phyloP scores from a whole-genome alignment of 2,888 invertebrate genomes.

The Horisme vitalbata region DNA sequence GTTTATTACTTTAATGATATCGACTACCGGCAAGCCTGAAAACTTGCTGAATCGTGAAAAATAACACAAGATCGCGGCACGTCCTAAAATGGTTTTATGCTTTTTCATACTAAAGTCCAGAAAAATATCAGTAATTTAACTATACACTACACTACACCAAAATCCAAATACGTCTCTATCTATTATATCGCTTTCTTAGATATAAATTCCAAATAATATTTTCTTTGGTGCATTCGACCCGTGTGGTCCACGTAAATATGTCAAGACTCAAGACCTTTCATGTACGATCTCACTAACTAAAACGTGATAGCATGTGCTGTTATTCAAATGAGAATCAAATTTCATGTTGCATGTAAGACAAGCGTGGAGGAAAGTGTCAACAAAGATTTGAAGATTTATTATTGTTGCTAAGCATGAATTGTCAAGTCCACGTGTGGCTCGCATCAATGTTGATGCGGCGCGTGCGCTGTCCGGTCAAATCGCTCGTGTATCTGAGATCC shows the following conservation, averaged over 20 bases:
- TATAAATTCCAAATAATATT: constrained; percentile 31
- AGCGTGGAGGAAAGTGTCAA: constrained; percentile 58
- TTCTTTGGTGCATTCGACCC: constrained; percentile 35
- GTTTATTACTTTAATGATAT: background rate
- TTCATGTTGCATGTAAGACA: constrained; percentile 59
- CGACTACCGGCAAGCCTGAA: background rate
- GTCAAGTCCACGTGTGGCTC: constrained; percentile 54
- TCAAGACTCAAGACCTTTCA: constrained; percentile 45
- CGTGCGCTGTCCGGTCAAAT: constrained; percentile 58
- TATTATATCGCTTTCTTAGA: constrained; percentile 21
- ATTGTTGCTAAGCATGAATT: constrained; percentile 59
- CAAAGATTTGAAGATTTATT: constrained; percentile 65
- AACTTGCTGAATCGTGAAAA: background rate
- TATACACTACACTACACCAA: background rate
- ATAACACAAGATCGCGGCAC: background rate
- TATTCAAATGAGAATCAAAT: constrained; percentile 68
- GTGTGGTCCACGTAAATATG: constrained; percentile 62
- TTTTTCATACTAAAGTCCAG: no score
- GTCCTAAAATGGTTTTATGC: background rate
- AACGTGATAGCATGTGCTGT: constrained; percentile 60
- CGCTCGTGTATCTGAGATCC: constrained; percentile 64
- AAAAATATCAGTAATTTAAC: no score
- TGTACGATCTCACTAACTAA: constrained; percentile 53
- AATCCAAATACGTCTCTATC: constrained; percentile 17
- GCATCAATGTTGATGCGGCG: constrained; percentile 46